Conservation (phyloP, 1,140 invertebrate genomes). For the Conopomorpha cramerella region DNA sequence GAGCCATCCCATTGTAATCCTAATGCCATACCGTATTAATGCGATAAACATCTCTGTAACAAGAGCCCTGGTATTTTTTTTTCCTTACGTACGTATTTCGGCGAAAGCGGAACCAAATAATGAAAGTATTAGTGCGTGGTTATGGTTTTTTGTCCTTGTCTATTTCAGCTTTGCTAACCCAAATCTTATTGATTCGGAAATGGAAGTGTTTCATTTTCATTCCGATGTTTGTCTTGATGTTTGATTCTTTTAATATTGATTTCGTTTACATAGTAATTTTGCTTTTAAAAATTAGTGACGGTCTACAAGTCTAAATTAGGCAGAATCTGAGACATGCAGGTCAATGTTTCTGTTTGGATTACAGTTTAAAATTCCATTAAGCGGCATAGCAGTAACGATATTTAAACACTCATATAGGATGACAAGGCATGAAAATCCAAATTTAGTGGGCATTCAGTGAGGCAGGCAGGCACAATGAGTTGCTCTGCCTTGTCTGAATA, state of each 20-base stretch:
- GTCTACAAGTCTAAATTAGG: background rate
- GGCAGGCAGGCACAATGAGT: constrained; percentile 26
- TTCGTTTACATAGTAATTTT: background rate
- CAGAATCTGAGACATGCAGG: background rate
- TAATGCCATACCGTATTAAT: constrained; percentile 58
- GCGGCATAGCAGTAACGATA: constrained; percentile 8
- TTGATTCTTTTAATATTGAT: background rate
- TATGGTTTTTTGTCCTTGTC: background rate
- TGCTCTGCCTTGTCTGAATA: constrained; percentile 34
- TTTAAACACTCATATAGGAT: constrained; percentile 30
- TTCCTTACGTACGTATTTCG: background rate
- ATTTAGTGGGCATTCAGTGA: constrained; percentile 26
- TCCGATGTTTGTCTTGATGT: too few species aligned
- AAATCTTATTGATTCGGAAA: background rate
- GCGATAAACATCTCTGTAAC: constrained; percentile 51
- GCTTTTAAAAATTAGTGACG: background rate
- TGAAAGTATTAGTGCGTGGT: background rate
- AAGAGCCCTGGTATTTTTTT: constrained; percentile 19
- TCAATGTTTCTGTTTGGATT: background rate
- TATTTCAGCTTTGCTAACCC: background rate
- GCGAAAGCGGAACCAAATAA: background rate
- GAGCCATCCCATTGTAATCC: constrained; percentile 53
- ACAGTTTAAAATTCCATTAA: constrained; percentile 1
- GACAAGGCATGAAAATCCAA: constrained; percentile 43
- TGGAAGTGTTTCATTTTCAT: background rate